phyloP scores from a whole-genome alignment of 2,113 vertebrate genomes.

The Haliaeetus leucogaster region DNA sequence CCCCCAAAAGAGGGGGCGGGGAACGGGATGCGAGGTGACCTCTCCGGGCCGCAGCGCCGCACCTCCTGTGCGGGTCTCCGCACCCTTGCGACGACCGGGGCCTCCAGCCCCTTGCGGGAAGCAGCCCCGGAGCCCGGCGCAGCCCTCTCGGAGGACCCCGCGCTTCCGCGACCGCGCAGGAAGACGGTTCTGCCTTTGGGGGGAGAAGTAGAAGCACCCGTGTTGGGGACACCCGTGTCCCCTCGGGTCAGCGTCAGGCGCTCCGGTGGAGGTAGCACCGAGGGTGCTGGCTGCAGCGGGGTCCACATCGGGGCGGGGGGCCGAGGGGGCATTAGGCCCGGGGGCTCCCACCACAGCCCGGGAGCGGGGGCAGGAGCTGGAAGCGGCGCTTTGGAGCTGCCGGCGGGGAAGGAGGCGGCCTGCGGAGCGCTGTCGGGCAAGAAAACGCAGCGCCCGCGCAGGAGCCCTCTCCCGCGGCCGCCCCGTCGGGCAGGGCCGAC shows the following conservation, averaged over 20 bases:
- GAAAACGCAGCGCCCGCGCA: background rate
- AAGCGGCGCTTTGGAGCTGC: background rate
- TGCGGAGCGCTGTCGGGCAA: background rate
- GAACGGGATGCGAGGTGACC: background rate
- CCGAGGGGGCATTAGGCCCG: background rate
- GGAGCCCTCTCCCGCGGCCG: background rate
- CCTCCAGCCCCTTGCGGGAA: background rate
- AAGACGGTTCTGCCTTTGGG: background rate
- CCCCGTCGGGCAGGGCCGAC: background rate
- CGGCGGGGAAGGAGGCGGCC: background rate
- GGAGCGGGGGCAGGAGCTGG: background rate
- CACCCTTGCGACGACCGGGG: background rate
- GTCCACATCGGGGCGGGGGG: no score
- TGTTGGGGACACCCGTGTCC: rapidly evolving
- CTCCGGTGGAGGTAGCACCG: background rate
- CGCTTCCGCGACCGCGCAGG: background rate
- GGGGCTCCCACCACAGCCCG: background rate
- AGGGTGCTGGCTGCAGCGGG: background rate
- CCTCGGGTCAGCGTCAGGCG: background rate
- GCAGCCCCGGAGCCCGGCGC: background rate
- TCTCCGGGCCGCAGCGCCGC: background rate
- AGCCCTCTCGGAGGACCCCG: background rate
- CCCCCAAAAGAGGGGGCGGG: background rate
- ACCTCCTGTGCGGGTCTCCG: background rate
- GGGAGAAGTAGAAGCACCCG: background rate